phyloP scores from a whole-genome alignment of 2,113 vertebrate genomes.

The Raja brachyura region DNA sequence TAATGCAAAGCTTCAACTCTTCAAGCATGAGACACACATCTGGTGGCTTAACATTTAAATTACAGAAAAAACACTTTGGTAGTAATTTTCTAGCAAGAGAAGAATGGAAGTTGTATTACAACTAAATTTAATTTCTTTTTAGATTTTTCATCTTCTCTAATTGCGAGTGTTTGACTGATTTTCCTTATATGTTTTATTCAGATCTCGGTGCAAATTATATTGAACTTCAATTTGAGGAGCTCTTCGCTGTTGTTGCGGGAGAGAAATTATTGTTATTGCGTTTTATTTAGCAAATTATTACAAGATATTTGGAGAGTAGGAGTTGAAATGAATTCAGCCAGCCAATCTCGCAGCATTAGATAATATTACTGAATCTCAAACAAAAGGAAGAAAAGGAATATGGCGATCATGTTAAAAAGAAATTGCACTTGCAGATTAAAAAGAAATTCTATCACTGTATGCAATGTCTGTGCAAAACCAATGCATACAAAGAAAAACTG shows the following conservation, averaged over 20 bases:
- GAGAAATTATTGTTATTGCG: constrained; percentile 50
- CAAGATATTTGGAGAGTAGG: constrained; percentile 38
- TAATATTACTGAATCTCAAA: constrained; percentile 27
- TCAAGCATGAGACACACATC: constrained; percentile 99
- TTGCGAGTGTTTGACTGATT: constrained; percentile 64
- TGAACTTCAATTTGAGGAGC: constrained; percentile 61
- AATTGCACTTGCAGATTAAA: neutral
- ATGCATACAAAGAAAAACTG: neutral
- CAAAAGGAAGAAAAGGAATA: neutral
- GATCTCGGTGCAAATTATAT: constrained; percentile 57
- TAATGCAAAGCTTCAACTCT: constrained; percentile 99
- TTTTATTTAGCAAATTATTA: constrained; percentile 49
- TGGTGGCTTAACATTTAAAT: constrained; percentile 99
- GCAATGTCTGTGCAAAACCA: neutral
- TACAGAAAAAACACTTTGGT: constrained; percentile 80
- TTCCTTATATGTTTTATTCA: constrained; percentile 55
- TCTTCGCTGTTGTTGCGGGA: constrained; percentile 49
- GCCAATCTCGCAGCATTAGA: neutral
- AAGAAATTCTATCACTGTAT: neutral
- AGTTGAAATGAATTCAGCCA: constrained; percentile 37
- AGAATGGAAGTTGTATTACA: constrained; percentile 82
- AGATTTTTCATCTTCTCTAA: constrained; percentile 80
- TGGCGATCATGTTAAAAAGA: too few relatives aligned
- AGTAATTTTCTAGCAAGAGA: constrained; percentile 82
- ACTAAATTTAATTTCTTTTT: constrained; percentile 83